Conservation (phyloP, 2,797 vertebrate genomes). For the Gadopsis bispinosus region DNA sequence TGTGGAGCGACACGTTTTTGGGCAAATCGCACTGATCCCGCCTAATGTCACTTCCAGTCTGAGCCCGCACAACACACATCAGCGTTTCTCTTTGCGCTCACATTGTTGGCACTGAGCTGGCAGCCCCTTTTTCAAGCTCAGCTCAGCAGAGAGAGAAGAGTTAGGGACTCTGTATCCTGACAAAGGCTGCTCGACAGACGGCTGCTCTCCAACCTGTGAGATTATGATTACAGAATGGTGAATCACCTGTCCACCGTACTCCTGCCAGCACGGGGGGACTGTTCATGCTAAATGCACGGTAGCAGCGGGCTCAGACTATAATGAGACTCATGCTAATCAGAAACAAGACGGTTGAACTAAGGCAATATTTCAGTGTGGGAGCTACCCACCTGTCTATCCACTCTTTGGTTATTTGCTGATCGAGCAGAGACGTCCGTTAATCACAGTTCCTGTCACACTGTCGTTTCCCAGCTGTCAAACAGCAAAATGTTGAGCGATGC, state of each 20-base stretch:
- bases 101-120: constrained; percentile 40
- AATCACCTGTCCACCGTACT: neutral
- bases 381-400: neutral
- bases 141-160: constrained; percentile 33
- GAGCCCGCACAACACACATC: constrained; percentile 50
- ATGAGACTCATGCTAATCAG: neutral
- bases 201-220: constrained; percentile 38
- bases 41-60: constrained; percentile 40
- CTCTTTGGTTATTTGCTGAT: neutral
- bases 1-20: constrained; percentile 17
- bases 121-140: constrained; percentile 35
- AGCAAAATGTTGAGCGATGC: neutral
- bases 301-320: neutral
- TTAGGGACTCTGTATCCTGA: constrained; percentile 24
- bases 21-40: constrained; percentile 42
- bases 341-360: neutral
- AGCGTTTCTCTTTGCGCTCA: constrained; percentile 39
- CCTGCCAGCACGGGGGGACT: neutral
- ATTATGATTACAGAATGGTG: constrained; percentile 14
- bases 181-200: constrained; percentile 17
- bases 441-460: neutral
- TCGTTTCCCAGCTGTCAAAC: neutral
- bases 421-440: neutral
- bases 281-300: constrained; percentile 9
- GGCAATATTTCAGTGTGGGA: neutral